Conservation (phyloP, 2,888 invertebrate species). For the Luperina testacea region DNA sequence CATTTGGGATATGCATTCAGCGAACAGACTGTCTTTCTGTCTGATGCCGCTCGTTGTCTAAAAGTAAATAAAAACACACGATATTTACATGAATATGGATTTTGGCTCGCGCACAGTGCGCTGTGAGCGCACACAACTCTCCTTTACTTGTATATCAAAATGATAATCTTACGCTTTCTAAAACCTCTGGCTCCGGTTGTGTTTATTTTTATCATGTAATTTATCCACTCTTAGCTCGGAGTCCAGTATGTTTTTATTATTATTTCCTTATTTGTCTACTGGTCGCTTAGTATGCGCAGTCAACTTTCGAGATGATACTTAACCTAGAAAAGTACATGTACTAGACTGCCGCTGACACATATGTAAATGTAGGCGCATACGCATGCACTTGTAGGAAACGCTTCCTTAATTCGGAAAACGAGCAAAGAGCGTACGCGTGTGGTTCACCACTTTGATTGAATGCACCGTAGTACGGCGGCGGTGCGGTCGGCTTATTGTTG, state of each 20-base stretch:
- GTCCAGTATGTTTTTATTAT: slow-evolving; percentile 74
- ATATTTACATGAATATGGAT: slow-evolving; percentile 64
- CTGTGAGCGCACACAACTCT: slow-evolving; percentile 27
- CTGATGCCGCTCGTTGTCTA: slow-evolving; percentile 44
- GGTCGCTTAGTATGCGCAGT: slow-evolving; percentile 75
- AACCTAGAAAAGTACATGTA: slow-evolving; percentile 74
- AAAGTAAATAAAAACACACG: slow-evolving; percentile 62
- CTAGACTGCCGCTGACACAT: slow-evolving; percentile 59
- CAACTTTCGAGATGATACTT: slow-evolving; percentile 79
- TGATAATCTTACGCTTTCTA: slow-evolving; percentile 63
- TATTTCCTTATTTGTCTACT: slow-evolving; percentile 77
- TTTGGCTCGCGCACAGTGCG: slow-evolving; percentile 48
- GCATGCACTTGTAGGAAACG: slow-evolving; percentile 55
- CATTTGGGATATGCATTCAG: slow-evolving; percentile 42
- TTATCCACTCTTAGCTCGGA: slow-evolving; percentile 68
- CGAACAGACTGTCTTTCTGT: slow-evolving; percentile 35
- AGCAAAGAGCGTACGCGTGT: slow-evolving; percentile 62
- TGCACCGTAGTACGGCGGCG: slow-evolving; percentile 55
- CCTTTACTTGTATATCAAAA: slow-evolving; percentile 39
- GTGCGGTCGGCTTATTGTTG: slow-evolving; percentile 72
- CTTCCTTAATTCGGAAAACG: slow-evolving; percentile 62
- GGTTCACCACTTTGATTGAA: slow-evolving; percentile 70
- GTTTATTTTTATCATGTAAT: slow-evolving; percentile 70
- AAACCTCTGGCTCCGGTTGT: slow-evolving; percentile 45
- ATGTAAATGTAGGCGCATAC: slow-evolving; percentile 35